phyloP scores from a whole-genome alignment of 2,888 invertebrate genomes.

The Pristionchus entomophagus region DNA sequence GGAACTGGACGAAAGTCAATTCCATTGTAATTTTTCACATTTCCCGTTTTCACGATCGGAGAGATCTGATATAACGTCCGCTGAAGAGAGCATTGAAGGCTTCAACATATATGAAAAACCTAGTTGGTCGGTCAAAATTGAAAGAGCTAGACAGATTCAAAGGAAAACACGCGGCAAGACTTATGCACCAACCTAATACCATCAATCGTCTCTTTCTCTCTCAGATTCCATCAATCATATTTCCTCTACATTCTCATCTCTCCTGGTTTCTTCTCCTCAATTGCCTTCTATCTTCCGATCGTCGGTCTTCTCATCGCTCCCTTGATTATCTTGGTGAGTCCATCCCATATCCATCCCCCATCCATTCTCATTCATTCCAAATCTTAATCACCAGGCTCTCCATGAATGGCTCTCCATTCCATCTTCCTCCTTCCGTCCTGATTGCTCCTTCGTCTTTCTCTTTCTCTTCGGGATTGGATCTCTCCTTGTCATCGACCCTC shows the following conservation, averaged over 20 bases:
- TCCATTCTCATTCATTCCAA: too few relatives aligned
- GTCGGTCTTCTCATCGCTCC: constrained; percentile 63
- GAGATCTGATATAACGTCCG: too few relatives aligned
- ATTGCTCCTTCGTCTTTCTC: background rate
- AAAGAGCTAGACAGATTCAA: too few relatives aligned
- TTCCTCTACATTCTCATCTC: constrained; percentile 86
- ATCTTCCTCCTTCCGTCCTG: constrained; percentile 28
- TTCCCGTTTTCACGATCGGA: too few relatives aligned
- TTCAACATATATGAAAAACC: too few relatives aligned
- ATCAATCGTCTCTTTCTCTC: too few relatives aligned
- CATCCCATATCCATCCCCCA: background rate
- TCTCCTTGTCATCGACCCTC: background rate
- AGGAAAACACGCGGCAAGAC: too few relatives aligned
- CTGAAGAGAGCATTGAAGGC: too few relatives aligned
- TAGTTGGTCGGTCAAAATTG: too few relatives aligned
- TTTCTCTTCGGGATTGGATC: background rate
- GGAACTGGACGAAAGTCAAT: too few relatives aligned
- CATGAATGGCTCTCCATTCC: constrained; percentile 20
- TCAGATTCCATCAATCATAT: constrained; percentile 48
- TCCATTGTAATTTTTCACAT: too few relatives aligned
- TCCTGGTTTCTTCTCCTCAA: constrained; percentile 67
- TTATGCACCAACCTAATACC: too few relatives aligned
- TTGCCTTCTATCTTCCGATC: constrained; percentile 70
- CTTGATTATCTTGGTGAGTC: constrained; percentile 63
- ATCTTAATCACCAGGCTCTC: background rate